Evolutionary conservation across 1,140 invertebrate species (phyloP), one percentile per base, ranked within the genome.

Genomic region (Pseudomyrmex flavicornis): DNA sequence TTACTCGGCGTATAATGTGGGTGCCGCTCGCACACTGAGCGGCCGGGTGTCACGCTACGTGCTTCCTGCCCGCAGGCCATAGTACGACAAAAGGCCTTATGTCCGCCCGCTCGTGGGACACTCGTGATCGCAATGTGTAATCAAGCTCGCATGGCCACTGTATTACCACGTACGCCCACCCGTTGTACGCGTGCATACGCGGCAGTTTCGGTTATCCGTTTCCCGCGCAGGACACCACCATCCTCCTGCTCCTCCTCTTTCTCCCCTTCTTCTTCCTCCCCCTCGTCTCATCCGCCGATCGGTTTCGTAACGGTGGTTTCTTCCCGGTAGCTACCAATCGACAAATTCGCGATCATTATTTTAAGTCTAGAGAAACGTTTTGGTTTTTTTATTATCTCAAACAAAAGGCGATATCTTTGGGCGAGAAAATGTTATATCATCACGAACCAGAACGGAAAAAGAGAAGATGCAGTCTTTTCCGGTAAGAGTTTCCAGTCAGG

Each of bases 41-140:
- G 84, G 87, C 86, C 91, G 89, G 89, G 92, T 93, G 93, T 94
- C 93, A 93, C 92, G 92, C 93, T 93, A 94, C 93, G 93, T 93
- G 93, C 92, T 94, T 94, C 93, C 93, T 94, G 93, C 92, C 92
- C 92, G 92, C 91, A 91, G 91, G 92, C 92, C 92, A 86, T 90
- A 87, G 91, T 90, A 90, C 89, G 91, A 93, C 92, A 93, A 93
- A 93, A 93, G 93, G 92, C 90, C 92, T 90, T 90, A 90, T 92
- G 92, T 93, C 91, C 92, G 88, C 88, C 86, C 85, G 88, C 91
- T 91, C 92, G 92, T 93, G 93, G 91, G 91, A 93, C 88, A 91
- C 91, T 91, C 92, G 92, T 93, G 93, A 93, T 93, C 92, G 92
- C 91, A 93, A 93, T 93, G 92, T 92, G 92, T 93, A 93, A 93